Conservation (phyloP, 2,888 invertebrate genomes). For the Teleogryllus oceanicus region DNA sequence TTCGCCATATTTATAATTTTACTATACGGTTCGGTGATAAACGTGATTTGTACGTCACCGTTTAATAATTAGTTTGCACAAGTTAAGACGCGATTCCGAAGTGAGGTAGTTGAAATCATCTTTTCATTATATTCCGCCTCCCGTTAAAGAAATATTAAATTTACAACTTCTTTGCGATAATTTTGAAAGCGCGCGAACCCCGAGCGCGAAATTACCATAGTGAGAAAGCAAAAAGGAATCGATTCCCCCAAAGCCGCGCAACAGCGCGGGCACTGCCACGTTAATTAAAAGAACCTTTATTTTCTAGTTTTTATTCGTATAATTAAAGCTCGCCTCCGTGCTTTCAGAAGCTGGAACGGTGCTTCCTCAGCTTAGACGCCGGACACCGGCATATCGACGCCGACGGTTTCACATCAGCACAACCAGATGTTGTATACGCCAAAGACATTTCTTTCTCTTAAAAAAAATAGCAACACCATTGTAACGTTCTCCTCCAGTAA, state of each 20-base stretch:
- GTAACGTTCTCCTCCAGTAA: too few species aligned
- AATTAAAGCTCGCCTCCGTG: not conserved
- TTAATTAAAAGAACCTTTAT: not conserved
- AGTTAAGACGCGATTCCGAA: not conserved
- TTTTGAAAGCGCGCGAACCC: not conserved
- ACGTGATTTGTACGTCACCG: slow-evolving; percentile 18
- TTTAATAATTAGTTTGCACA: slow-evolving; percentile 11
- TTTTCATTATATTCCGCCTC: slow-evolving; percentile 8
- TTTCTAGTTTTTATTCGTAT: not conserved
- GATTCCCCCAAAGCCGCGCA: not conserved
- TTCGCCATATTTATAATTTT: slow-evolving; percentile 18
- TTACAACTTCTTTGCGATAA: not conserved
- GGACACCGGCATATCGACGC: too few species aligned
- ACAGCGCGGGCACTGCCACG: not conserved
- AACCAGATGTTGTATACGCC: too few species aligned
- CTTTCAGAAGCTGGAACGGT: not conserved
- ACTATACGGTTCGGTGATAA: slow-evolving; percentile 18
- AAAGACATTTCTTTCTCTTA: too few species aligned
- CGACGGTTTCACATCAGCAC: too few species aligned
- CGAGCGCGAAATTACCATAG: slow-evolving; percentile 1
- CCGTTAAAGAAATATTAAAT: slow-evolving; percentile 10
- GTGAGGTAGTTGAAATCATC: slow-evolving; percentile 5
- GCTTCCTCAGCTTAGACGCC: too few species aligned
- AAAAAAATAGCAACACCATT: too few species aligned
- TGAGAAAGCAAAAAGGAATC: slow-evolving; percentile 18